Base-by-base conservation (phyloP, 2,797 vertebrate species). In the Zenarchopterus dispar region DNA sequence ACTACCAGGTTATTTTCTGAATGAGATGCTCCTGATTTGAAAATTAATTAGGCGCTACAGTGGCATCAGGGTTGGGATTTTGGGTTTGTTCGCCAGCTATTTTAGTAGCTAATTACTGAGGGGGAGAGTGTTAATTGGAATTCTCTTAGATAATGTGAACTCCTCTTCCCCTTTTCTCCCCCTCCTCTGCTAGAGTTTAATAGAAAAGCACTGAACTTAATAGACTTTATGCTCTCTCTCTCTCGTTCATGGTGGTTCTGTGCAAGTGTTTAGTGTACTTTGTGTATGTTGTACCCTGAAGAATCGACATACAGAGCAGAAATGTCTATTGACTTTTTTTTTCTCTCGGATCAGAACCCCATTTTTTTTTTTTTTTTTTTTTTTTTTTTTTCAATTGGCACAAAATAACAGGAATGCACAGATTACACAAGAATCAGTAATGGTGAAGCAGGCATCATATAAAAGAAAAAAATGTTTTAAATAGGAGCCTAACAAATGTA, bases 91-190 rank as follows among this genome's bases (percentile, higher is more conserved):
- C 88, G 52, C 84, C 81, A 69, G 81, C 88, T 91, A 89, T 93
- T 93, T 93, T 86, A 88, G 90, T 85, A 86, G 90, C 94, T 96
- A 96, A 96, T 97, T 96, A 95, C 91, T 92, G 92, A 92, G 94
- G 84, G 90, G 73, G 79, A 93, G 94, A 94, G 95, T 95, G 95
- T 95, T 96, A 96, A 97, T 96, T 96, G 95, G 95, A 93, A 95
- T 91, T 88, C 73, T 88, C 88, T 90, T 81, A 87, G 88, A 89
- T 86, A 88, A 88, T 84, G 65, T 90, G 87, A 93, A 90, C 86
- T 91, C 81, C 80, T 80, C 79, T 85, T 89, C 72, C 74, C 76
- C 78, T 82, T 75, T 84, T 83, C 71, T 81, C 58, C 65, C 49
- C 72, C 57, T 31, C 77, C 70, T 77, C 62, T 46, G 61, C 64